phyloP scores from a whole-genome alignment of 2,113 vertebrate genomes.

The Thalassoma bifasciatum region DNA sequence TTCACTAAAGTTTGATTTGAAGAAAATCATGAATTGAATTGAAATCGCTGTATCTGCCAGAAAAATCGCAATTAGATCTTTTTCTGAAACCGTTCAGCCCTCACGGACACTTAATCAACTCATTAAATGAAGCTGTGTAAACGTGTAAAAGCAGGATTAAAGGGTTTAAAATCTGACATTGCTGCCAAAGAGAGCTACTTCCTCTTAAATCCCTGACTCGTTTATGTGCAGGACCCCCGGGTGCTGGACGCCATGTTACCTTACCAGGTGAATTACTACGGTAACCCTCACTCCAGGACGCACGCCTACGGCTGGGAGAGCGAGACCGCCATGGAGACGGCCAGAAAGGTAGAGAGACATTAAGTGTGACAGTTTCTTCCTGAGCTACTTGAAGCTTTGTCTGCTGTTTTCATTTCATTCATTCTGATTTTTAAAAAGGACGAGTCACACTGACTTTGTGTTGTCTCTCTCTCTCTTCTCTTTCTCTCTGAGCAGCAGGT shows the following conservation, averaged over 20 bases:
- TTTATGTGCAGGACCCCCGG: constrained; percentile 88
- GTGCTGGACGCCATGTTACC: constrained; percentile 97
- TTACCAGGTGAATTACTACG: constrained; percentile 91
- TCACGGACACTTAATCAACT: too few relatives aligned
- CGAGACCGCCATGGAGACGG: constrained; percentile 91
- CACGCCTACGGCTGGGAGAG: constrained; percentile 98
- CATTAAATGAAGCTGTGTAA: too few relatives aligned
- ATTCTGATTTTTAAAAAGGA: neutral
- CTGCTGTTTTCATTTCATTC: neutral
- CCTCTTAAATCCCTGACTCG: neutral
- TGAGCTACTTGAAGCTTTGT: too few relatives aligned
- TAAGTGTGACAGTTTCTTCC: neutral
- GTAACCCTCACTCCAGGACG: constrained; percentile 97
- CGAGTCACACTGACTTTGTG: constrained; percentile 2
- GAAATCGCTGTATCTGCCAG: too few relatives aligned
- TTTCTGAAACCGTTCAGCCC: too few relatives aligned
- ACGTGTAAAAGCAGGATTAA: too few relatives aligned
- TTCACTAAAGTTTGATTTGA: too few relatives aligned
- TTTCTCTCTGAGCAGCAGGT: constrained; percentile 88
- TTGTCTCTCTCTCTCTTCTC: neutral
- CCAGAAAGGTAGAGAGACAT: constrained; percentile 82
- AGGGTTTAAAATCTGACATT: too few relatives aligned
- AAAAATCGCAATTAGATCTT: too few relatives aligned
- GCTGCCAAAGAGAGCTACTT: neutral
- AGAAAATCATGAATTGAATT: too few relatives aligned